Evolutionary conservation across 2,888 invertebrate species (phyloP), one percentile per base, ranked within the genome.

Genomic region (Andricus quercusramuli): DNA sequence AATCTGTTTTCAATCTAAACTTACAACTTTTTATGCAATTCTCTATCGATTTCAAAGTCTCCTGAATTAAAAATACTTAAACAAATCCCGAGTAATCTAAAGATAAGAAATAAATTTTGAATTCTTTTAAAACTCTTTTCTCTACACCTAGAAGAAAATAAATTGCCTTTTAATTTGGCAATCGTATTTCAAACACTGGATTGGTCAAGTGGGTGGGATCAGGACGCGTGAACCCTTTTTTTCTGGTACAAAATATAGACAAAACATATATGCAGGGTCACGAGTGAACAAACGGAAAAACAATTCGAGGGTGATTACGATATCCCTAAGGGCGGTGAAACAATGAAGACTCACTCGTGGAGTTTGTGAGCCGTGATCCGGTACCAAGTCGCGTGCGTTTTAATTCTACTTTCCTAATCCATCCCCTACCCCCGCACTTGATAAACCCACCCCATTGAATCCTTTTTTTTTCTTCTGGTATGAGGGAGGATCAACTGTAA

Each of bases 341-440:
- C 86, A 87, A 86, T 87, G 83, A 74, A 83, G 80, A 83, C 81
- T 83, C 82, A 56, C 65, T 83, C 79, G 80, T 84, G 77, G 77
- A 80, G 78, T 70, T 84, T 80, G 83, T 85, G 79, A 82, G 79
- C 80, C 86, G 83, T 85, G 83, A 83, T 77, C 80, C 81, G 83
- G 80, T 47, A 74, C 78, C 51, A 64, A 83, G 85, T 84, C 88
- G 88, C 87, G 89, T 89, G 88, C 88, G 86, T 89, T 89, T 90
- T 89, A 90, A 90, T 91, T 90, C 86, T 84, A 83, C 86, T 88
- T 82, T 86, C 83, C 80, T 86, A 84, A 87, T 86, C 85, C 78
- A 78, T 70, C 77, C 81, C 32, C 15, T n/a, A 32, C 29, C 77
- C 25, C 82, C 76, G 64, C 66, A 80, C 82, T 82, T 74, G 11